Base-by-base conservation (phyloP, 2,888 invertebrate species). In the Steinernema scapterisci region DNA sequence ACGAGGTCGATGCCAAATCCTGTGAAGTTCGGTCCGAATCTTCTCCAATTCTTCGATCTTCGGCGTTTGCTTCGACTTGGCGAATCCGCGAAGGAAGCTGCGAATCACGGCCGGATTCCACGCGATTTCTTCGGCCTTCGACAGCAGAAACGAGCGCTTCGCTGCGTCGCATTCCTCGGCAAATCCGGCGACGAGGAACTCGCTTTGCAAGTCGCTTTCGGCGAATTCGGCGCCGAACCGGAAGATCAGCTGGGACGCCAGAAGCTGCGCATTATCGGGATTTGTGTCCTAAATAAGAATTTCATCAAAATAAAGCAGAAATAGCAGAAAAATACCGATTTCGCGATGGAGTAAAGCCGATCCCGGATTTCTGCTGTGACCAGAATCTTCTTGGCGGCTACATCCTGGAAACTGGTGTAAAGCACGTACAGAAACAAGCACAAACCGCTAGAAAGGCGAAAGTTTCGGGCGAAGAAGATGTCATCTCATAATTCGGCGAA, bases 11-110 rank as follows among this genome's bases (percentile, higher is more conserved):
- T 63, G 63, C 63, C 63, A 63, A 25, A 63, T 25, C 63, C 38
- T 63, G 63, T 63, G 63, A n/a, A 63, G 63, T 31, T 63, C 63
- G 13, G 27, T 38, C 63, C 63, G 16, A 11, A 63, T 16, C 31
- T n/a, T 16, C 3, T 38, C 7, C 31, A 63, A 11, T 5, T 7
- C 19, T 11, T 25, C 38, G 7, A 31, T 23, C 16, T 31, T 27
- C 27, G 63, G 31, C 9, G 19, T 25, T n/a, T 13, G 16, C 27
- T 63, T 63, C 16, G 11, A 19, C 31, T 63, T 63, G 9, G 63
- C 31, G 63, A 13, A 63, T 63, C 63, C 63, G 3, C 63, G 63
- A 13, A 63, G 27, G 16, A 63, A 38, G 31, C 27, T 7, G 5
- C 31, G 63, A 25, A 63, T 31, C 1, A 63, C 63, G 9, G 9